phyloP scores from a whole-genome alignment of 2,113 vertebrate genomes.

The Elachura formosa region DNA sequence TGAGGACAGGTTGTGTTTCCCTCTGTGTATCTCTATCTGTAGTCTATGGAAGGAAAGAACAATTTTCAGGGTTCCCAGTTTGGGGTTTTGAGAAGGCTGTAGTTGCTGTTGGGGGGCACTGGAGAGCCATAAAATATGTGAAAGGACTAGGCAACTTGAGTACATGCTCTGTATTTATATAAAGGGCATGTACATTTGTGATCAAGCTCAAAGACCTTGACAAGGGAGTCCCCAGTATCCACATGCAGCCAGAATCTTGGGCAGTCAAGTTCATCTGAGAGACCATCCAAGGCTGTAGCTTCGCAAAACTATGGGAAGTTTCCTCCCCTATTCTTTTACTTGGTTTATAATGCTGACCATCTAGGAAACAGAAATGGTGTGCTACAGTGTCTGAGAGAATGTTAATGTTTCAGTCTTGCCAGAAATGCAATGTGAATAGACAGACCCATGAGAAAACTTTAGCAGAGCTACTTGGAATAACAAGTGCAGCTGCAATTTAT shows the following conservation, averaged over 20 bases:
- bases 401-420: background rate
- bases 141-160: background rate
- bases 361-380: background rate
- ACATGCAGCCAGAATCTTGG: background rate
- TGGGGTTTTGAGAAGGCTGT: background rate
- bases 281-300: background rate
- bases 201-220: background rate
- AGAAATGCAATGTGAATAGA: background rate
- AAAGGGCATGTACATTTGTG: background rate
- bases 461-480: slow-evolving; percentile 2
- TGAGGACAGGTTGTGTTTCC: background rate
- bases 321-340: background rate
- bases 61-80: background rate
- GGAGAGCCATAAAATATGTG: background rate
- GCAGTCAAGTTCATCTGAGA: background rate
- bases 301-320: background rate
- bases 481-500: slow-evolving; percentile 15
- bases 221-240: background rate
- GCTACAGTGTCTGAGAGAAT: background rate
- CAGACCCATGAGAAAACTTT: background rate
- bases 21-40: background rate
- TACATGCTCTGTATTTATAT: background rate
- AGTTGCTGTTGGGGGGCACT: background rate
- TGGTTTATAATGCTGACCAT: background rate
- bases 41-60: background rate